Conservation (phyloP, 2,113 vertebrate species). For the Phocoena sinus region DNA sequence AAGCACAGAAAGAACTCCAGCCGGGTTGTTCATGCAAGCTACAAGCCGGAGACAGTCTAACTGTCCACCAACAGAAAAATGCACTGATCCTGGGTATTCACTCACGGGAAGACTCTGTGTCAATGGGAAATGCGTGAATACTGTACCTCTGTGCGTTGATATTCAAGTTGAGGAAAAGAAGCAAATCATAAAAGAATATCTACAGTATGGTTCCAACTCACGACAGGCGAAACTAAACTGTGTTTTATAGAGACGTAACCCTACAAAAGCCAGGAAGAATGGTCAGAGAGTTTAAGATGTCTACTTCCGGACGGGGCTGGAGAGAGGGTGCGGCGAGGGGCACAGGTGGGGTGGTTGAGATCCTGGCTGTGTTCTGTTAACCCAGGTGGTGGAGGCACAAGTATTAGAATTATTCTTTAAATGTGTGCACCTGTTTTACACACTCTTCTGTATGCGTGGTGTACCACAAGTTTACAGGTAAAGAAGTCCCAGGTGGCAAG, state of each 20-base stretch:
- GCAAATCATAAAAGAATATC: too few relatives aligned
- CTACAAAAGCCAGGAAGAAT: not conserved
- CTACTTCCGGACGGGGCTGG: not conserved
- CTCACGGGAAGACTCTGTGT: accelerated
- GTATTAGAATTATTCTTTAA: not conserved
- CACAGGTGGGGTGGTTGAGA: not conserved
- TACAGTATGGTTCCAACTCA: not conserved
- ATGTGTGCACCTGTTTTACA: not conserved
- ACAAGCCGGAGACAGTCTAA: not conserved
- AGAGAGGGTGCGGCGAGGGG: not conserved
- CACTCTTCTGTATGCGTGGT: not conserved
- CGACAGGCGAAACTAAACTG: not conserved
- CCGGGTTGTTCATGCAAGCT: not conserved
- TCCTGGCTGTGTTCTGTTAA: not conserved
- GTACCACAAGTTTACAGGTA: not conserved
- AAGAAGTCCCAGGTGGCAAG: not conserved
- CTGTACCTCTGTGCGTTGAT: accelerated
- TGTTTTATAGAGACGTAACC: not conserved
- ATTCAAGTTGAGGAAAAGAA: not conserved
- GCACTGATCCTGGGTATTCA: accelerated
- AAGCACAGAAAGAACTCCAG: not conserved
- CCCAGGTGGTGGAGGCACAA: too few relatives aligned
- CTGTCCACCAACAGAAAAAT: not conserved
- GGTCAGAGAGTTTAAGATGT: not conserved
- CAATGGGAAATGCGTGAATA: not conserved